Evolutionary conservation across 1,140 invertebrate species (phyloP).

Genomic region (Doryteuthis pealeii): DNA sequence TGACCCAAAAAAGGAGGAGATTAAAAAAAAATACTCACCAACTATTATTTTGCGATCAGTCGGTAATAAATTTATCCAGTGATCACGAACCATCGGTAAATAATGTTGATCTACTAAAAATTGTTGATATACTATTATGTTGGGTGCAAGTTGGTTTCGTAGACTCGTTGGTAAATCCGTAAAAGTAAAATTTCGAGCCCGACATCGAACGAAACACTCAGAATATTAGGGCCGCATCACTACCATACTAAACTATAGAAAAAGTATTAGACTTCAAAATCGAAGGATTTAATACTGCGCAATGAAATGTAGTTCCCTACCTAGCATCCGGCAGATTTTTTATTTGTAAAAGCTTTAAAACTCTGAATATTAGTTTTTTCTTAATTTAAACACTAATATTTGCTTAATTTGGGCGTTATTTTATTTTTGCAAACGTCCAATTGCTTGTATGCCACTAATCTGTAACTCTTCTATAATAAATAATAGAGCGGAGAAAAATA

Average conservation of each 20-base stretch:
- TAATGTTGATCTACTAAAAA: no score
- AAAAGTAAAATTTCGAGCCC: constrained; percentile 3
- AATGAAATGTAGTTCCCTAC: neutral
- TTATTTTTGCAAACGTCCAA: no score
- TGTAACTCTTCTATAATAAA: no score
- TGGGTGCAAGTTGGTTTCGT: no score
- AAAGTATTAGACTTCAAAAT: neutral
- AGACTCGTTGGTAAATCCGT: neutral
- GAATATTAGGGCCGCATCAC: neutral
- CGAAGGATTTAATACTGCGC: neutral
- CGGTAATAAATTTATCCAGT: neutral
- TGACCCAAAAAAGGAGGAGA: constrained; percentile 2
- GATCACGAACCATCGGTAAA: neutral
- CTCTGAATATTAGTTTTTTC: no score
- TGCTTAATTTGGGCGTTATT: no score
- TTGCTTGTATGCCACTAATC: no score
- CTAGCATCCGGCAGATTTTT: neutral
- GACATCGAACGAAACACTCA: neutral
- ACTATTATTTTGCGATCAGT: neutral
- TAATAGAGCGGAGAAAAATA: no score
- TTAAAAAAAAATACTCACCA: neutral
- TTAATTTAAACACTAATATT: no score
- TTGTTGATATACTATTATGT: no score
- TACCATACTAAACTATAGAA: neutral
- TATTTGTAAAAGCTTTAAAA: neutral